These are phyloP conservation scores for Nothocercus julius DNA, from an alignment of 2,113 vertebrate genomes.

Conservation along the genomic window DNA sequence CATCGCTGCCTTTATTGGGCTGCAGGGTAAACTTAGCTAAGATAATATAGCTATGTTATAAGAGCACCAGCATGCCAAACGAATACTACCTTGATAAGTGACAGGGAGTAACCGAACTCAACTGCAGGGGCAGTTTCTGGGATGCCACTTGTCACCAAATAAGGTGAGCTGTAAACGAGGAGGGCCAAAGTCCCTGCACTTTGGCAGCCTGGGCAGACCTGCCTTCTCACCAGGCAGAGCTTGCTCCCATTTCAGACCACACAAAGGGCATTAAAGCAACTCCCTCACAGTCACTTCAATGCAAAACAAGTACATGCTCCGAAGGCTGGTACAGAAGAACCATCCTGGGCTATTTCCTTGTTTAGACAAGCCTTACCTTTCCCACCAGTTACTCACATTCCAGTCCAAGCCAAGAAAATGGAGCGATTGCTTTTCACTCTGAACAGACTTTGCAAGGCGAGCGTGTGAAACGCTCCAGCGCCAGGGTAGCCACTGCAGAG, in stretches of 20 bases:
- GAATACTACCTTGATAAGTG: not conserved
- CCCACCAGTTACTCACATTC: not conserved
- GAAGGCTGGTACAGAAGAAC: not conserved
- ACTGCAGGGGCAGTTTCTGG: not conserved
- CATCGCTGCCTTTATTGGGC: rapidly evolving
- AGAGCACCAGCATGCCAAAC: not conserved
- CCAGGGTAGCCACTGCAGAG: slow-evolving; percentile 12
- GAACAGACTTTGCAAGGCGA: not conserved
- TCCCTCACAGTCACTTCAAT: not conserved
- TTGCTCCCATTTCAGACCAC: not conserved
- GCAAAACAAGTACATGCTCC: not conserved
- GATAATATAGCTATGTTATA: not conserved
- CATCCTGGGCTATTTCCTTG: not conserved
- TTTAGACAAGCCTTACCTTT: slow-evolving; percentile 33
- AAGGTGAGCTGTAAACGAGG: not conserved
- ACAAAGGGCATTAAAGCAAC: not conserved
- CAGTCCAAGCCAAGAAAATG: not conserved
- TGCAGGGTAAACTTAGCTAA: not conserved
- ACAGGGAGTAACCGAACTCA: not conserved
- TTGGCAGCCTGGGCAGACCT: not conserved
- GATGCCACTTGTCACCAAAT: not conserved
- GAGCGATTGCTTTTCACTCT: not conserved
- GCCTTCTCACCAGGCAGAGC: not conserved
- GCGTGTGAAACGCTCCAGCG: not conserved
- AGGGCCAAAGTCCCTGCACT: not conserved